Base-by-base conservation (phyloP, 2,113 vertebrate species). In the Brachyistius frenatus region DNA sequence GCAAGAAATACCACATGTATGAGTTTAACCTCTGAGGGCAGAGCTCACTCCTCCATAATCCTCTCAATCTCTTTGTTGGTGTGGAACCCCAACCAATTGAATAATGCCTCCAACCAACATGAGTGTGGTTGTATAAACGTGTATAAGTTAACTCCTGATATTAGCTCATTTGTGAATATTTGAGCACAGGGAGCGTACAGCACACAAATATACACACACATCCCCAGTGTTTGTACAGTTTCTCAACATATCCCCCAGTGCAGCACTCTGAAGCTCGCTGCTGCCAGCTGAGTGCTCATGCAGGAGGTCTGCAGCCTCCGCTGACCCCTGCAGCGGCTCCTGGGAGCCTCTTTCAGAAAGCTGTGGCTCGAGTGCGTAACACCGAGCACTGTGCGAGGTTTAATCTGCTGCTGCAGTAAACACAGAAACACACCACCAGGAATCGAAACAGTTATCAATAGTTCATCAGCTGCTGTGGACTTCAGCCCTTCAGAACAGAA, bases 91-190 rank as follows among this genome's bases (percentile, higher is more conserved):
- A 88, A 84, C 86, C 87, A 91, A 77, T 23, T 69, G 78, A 81
- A 83, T 72, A 85, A 83, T 75, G 76, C 73, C 55, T 66, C 73
- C 49, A 56, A 66, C 69, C 65, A 14, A 71, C 66, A 60, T 39
- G 49, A 57, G 57, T 60, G 76, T 80, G 80, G 37, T 80, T 69
- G 71, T 68, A 54, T 66, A 7, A 37, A 33, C 71, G 78, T 80
- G 70, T 65, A 63, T 58, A 65, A 61, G 52, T 62, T 77, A 37
- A 81, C 81, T 74, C 65, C 50, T 50, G 52, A 83, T 78, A 83
- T 86, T 75, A 85, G 61, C 84, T 86, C 70, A 81, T 88, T 70
- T 89, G 78, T 87, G 70, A 86, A 84, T 84, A 80, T 91, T 88
- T 90, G 47, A 88, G 66, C 52, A 71, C 33, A 65, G 66, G 52